Conservation (phyloP, 2,888 invertebrate species). For the Limnephilus rhombicus region DNA sequence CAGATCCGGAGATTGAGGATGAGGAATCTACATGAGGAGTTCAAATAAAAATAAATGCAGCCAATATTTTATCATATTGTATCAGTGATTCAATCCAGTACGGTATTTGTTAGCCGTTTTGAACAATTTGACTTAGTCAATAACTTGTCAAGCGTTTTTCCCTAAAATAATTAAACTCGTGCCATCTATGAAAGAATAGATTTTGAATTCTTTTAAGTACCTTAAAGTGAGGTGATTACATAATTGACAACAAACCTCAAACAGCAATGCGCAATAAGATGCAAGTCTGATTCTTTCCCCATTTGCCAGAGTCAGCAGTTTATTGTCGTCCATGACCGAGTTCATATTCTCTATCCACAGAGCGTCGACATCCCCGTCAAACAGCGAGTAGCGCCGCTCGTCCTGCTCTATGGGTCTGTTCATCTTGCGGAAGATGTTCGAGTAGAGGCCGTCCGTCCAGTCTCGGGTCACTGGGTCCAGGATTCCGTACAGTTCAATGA, state of each 20-base stretch:
- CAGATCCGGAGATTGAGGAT: no score
- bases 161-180: no score
- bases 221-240: background rate
- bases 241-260: constrained; percentile 80
- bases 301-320: constrained; percentile 91
- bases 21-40: no score
- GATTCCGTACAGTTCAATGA: constrained; percentile 92
- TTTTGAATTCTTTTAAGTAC: no score
- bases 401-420: constrained; percentile 86
- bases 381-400: constrained; percentile 90
- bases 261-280: constrained; percentile 88
- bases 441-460: constrained; percentile 95
- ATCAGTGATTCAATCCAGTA: no score
- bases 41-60: no score
- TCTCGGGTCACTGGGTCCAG: constrained; percentile 91
- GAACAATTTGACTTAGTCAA: no score
- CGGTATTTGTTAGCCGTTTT: no score
- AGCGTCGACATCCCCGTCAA: constrained; percentile 96
- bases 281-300: constrained; percentile 92
- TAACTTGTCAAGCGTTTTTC: no score
- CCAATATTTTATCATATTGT: no score
- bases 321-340: constrained; percentile 97
- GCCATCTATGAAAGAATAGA: no score
- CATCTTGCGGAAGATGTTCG: constrained; percentile 94
- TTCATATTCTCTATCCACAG: constrained; percentile 99